Evolutionary conservation across 2,113 vertebrate genomes (phyloP).

Genomic region (Anthoscopus minutus): DNA sequence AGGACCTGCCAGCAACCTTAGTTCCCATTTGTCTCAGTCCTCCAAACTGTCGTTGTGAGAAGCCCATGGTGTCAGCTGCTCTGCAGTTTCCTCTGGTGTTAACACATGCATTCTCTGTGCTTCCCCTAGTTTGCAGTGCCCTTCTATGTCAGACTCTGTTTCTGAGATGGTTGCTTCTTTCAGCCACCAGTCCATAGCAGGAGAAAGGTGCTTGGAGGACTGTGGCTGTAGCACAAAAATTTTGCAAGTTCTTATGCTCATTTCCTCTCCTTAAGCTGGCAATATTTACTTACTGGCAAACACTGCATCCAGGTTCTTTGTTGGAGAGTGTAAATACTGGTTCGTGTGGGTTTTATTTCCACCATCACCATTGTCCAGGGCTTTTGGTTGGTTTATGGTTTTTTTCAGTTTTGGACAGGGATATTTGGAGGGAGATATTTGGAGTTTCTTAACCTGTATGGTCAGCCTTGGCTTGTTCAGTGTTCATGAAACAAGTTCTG

Average conservation of each 20-base stretch:
- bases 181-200: neutral
- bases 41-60: neutral
- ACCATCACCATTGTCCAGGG: fast-evolving
- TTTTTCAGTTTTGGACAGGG: neutral
- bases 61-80: neutral
- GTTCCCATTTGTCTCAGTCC: neutral
- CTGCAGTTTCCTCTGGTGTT: neutral
- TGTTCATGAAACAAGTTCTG: neutral
- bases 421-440: neutral
- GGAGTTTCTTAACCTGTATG: neutral
- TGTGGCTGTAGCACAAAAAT: neutral
- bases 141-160: neutral
- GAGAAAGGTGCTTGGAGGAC: neutral
- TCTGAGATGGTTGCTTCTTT: neutral
- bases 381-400: neutral
- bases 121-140: neutral
- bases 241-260: neutral
- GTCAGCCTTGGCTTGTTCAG: neutral
- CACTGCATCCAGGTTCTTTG: neutral
- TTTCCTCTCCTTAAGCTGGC: neutral
- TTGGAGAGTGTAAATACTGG: neutral
- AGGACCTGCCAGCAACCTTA: neutral
- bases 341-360: neutral
- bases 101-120: neutral
- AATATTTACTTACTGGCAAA: neutral